Evolutionary conservation across 2,113 vertebrate genomes (phyloP), one percentile per base, ranked within the genome.

Genomic region (Penelope pileata): DNA sequence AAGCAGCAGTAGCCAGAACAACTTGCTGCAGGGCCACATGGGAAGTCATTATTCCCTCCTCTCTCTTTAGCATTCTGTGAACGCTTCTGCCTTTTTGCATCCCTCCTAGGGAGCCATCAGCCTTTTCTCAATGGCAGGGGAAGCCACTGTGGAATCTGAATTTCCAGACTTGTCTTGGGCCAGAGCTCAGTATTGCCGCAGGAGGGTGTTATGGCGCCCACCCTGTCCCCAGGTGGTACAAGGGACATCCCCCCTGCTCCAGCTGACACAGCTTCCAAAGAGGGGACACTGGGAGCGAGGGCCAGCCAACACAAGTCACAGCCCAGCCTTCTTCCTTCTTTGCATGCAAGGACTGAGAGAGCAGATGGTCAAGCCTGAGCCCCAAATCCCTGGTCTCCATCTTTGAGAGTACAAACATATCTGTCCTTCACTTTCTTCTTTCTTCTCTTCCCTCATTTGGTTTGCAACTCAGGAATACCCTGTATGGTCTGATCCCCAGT

Each of bases 1-100:
- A 78, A 93, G 88, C 86, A 58, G 73, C 86, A 95, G 63, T 89
- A 97, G 97, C 93, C 83, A 86, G 90, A 85, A 93, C 94, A 88
- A 94, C 87, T 29, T 73, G 88, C 89, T 91, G 80, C 76, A 86
- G 78, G 68, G 84, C 83, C 17, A 75, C 90, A 68, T 36, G 73
- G 66, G 81, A 93, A 91, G 91, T 40, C 76, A 40, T 95, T 96
- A 48, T 62, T 83, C 82, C 34, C 43, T 59, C 17, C 17, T 5
- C 2, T 3, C 81, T 94, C 0, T 60, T 96, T 90, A 83, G 75
- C 76, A 93, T 95, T 91, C 88, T 94, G 76, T 40, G 83, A 88
- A 17, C 36, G 50, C 43, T 67, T 86, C 90, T 90, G 83, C 80
- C 58, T 75, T 90, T 93, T 91, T 15, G 13, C 67, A 73, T 84